A percentile compares a stretch with the other conserved stretches of the same genome.
These are phyloP conservation scores for Rhinogobius similis DNA, from an alignment of 2,113 vertebrate genomes.

Conservation along the genomic window DNA sequence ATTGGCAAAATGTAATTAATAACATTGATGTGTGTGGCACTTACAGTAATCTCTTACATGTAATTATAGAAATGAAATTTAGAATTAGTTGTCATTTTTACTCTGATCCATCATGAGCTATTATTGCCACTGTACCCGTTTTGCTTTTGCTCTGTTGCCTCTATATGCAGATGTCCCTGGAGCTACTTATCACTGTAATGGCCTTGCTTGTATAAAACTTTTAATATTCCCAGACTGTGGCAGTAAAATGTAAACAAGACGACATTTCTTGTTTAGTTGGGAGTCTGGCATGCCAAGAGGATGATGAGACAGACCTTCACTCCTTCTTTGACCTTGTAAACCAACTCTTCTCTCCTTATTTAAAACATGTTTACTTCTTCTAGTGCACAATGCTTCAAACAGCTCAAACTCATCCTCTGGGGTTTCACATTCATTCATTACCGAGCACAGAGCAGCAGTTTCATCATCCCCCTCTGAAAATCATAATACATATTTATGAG, in stretches of 20 bases:
- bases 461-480: slow-evolving; percentile 27
- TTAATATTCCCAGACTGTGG: background rate
- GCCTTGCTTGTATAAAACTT: background rate
- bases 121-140: background rate
- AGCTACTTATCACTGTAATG: background rate
- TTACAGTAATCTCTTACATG: background rate
- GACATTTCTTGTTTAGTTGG: background rate
- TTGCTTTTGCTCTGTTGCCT: background rate
- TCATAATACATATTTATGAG: slow-evolving; percentile 37
- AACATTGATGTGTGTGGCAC: background rate
- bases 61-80: background rate
- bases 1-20: background rate
- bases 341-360: slow-evolving; percentile 2
- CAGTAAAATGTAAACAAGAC: slow-evolving; percentile 7
- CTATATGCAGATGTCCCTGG: background rate
- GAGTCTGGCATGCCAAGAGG: background rate
- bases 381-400: slow-evolving; percentile 17
- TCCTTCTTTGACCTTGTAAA: slow-evolving; percentile 17
- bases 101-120: background rate
- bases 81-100: background rate
- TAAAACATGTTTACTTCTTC: slow-evolving; percentile 19
- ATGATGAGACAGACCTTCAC: slow-evolving; percentile 1
- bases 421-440: slow-evolving; percentile 37
- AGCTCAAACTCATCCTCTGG: slow-evolving; percentile 10
- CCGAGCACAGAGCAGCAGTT: slow-evolving; percentile 24